These are phyloP conservation scores for Leptinotarsa texana DNA, from an alignment of 1,140 invertebrate species.

Conservation along the genomic window DNA sequence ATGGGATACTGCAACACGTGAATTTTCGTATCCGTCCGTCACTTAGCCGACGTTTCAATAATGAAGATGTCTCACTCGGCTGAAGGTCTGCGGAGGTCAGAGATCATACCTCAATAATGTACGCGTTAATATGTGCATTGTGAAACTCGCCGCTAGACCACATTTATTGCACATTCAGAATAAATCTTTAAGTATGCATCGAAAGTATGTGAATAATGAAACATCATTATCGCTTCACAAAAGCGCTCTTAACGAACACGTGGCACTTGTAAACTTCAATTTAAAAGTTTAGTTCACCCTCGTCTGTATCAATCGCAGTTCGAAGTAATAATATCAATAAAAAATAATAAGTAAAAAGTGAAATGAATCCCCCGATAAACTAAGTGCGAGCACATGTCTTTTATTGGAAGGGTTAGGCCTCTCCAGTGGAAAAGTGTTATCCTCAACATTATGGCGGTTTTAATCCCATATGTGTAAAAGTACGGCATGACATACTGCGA, in stretches of 20 bases:
- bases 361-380: not conserved
- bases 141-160: not conserved
- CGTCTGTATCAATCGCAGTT: not conserved
- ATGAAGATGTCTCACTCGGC: slow-evolving; percentile 8
- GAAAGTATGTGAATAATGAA: not conserved
- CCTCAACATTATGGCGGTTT: slow-evolving; percentile 13
- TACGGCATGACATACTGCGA: not conserved
- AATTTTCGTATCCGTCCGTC: not conserved
- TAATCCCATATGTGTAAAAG: slow-evolving; percentile 11
- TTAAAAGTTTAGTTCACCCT: not conserved
- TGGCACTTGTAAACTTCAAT: slow-evolving; percentile 3
- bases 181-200: no score
- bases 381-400: not conserved
- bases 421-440: not conserved
- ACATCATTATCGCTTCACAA: not conserved
- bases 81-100: slow-evolving; percentile 7
- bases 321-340: not conserved
- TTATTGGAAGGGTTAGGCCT: slow-evolving; percentile 7
- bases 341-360: not conserved
- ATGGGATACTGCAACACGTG: not conserved
- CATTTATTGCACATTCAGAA: not conserved
- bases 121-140: slow-evolving; percentile 17
- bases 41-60: slow-evolving; percentile 4
- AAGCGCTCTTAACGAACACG: not conserved
- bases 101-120: slow-evolving; percentile 16